These are phyloP conservation scores for Sardinella longiceps DNA, from an alignment of 2,797 vertebrate genomes.

Conservation along the genomic window DNA sequence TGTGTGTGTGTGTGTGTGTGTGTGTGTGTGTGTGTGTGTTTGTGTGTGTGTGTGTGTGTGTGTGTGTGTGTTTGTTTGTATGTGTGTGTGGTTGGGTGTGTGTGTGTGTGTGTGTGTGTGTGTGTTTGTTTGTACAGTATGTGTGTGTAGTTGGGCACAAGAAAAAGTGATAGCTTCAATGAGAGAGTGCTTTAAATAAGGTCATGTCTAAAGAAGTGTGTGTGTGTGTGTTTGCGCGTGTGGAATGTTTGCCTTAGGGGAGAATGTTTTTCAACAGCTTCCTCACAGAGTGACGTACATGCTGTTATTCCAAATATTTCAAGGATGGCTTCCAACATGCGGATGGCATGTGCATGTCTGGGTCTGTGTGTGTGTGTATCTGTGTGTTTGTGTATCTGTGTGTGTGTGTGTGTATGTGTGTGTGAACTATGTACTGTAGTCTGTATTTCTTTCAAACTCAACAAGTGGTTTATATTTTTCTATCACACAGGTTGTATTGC, in stretches of 20 bases:
- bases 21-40: background rate
- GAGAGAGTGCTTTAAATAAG: slow-evolving; percentile 1
- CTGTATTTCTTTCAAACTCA: no score
- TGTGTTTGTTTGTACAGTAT: background rate
- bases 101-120: background rate
- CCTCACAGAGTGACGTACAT: background rate
- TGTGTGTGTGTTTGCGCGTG: background rate
- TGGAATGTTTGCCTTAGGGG: slow-evolving; percentile 14
- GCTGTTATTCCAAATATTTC: background rate
- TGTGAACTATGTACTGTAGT: no score
- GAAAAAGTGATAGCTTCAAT: background rate
- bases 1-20: background rate
- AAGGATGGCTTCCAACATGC: background rate
- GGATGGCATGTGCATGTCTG: background rate
- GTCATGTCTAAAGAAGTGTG: background rate
- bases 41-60: background rate
- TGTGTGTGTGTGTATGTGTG: no score
- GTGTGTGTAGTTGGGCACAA: no score
- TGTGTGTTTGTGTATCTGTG: background rate
- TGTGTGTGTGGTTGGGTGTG: background rate
- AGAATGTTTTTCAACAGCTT: slow-evolving; percentile 9
- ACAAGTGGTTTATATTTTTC: no score
- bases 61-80: background rate
- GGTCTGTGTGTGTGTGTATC: background rate
- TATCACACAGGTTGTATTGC: no score